Evolutionary conservation across 2,113 vertebrate genomes (phyloP).

Genomic region (Scomber colias): DNA sequence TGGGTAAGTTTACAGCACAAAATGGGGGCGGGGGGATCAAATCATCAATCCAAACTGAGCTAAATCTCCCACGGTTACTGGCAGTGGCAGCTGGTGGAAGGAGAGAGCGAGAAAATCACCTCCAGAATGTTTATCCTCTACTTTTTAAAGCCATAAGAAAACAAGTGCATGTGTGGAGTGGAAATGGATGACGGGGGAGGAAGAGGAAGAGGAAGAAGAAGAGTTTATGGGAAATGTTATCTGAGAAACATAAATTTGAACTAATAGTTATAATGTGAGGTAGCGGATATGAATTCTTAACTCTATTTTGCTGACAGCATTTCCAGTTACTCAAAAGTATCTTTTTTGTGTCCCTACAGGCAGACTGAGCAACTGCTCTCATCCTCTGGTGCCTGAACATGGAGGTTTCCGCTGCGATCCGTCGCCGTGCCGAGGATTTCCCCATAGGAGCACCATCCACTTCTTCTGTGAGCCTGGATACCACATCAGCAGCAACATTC

Average conservation of each 20-base stretch:
- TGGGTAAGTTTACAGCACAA: neutral
- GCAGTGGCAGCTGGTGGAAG: neutral
- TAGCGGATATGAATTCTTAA: too few relatives aligned
- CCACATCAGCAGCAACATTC: constrained; percentile 40
- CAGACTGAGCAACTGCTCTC: constrained; percentile 74
- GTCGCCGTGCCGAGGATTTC: constrained; percentile 82
- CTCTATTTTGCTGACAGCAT: too few relatives aligned
- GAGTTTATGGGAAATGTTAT: too few relatives aligned
- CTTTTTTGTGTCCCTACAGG: constrained; percentile 54
- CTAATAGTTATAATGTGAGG: neutral
- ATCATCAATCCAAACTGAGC: neutral
- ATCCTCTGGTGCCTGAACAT: constrained; percentile 80
- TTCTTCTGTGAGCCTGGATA: constrained; percentile 83
- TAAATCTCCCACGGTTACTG: neutral
- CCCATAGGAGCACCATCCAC: constrained; percentile 71
- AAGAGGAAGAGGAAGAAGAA: too few relatives aligned
- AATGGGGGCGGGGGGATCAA: neutral
- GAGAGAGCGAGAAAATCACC: neutral
- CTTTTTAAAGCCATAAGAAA: constrained; percentile 2
- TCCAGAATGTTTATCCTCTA: constrained; percentile 23
- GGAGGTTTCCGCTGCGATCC: constrained; percentile 83
- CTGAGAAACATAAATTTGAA: neutral
- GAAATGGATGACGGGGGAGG: neutral
- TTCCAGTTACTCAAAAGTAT: too few relatives aligned
- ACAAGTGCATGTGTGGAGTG: neutral